Evolutionary conservation across 2,113 vertebrate species (phyloP), one percentile per base, ranked within the genome.

Genomic region (Pogona vitticeps): DNA sequence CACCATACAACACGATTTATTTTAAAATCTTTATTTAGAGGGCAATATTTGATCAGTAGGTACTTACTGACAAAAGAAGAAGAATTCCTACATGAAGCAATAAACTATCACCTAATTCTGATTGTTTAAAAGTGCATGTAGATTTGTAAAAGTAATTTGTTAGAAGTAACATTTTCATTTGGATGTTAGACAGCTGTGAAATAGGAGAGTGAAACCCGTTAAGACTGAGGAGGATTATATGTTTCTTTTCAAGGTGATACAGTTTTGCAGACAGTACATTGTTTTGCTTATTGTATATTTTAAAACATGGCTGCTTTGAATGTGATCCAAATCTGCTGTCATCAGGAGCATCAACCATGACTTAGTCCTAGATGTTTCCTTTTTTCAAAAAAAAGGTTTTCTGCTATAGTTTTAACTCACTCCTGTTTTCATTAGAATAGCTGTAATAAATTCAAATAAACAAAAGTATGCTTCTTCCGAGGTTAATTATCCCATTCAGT

Each of bases 251-350:
- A n/a, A 6, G 31, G 33, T 42, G 40, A 10, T 20, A 33, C 13
- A 31, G 17, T 21, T 42, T 40, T 40, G 71, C 56, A 68, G 17
- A 82, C 18, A 21, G 52, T 52, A 1, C 10, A 10, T 21, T 52
- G 15, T n/a, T 68, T n/a, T 17, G 10, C 12, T 20, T 78, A 20
- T 2, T 21, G 52, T 68, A 86, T 33, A 36, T 84, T 58, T 76
- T 68, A n/a, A 0, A 0, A 86, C 61, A 26, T 40, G 2, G 0
- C 13, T 82, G 3, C 36, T n/a, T n/a, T n/a, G n/a, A n/a, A n/a
- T n/a, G n/a, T n/a, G n/a, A 68, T 80, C 68, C 8, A 78, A 26
- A 9, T 14, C 61, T 68, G 15, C 38, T 76, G 26, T 36, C 88
- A 12, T 80, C 3, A 70, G 68, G 23, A 92, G 85, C 77, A 7